Base-by-base conservation (phyloP, 2,888 invertebrate species). In the Cryptocephalus moraei region DNA sequence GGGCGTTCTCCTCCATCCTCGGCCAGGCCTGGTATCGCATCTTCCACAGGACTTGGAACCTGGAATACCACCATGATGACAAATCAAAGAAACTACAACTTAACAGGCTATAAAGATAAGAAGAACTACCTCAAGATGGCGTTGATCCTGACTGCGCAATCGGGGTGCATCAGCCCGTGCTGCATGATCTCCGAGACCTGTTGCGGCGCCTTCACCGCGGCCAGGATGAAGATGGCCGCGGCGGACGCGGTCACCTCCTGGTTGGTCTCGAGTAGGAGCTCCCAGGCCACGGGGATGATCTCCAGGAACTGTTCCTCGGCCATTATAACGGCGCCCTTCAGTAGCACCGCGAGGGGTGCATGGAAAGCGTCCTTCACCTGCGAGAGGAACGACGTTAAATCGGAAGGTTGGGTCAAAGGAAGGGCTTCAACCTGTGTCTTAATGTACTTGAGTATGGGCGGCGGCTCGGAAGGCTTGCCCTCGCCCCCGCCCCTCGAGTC, bases 21-120 rank as follows among this genome's bases (percentile, higher is more conserved):
- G 96, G 93, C 99, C 99, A 99, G 1, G 95, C 94, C 76, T 99
- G 99, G 67, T 92, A 95, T 1, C 99, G 80, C 56, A 92, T 83
- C 64, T 93, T 91, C 97, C 97, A 99, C 55, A 99, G 77, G 1
- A 91, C 87, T 78, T 94, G 89, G 71, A 93, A 95, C 51, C 90
- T 81, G n/a, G n/a, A n/a, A n/a, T n/a, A n/a, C n/a, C n/a, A n/a
- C n/a, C n/a, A n/a, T n/a, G n/a, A n/a, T n/a, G n/a, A n/a, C n/a
- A n/a, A n/a, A n/a, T n/a, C n/a, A n/a, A n/a, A n/a, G n/a, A n/a
- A n/a, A n/a, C n/a, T n/a, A n/a, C n/a, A n/a, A n/a, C n/a, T n/a
- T n/a, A n/a, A n/a, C n/a, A n/a, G n/a, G n/a, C n/a, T n/a, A n/a
- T n/a, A n/a, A n/a, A n/a, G n/a, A n/a, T n/a, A n/a, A n/a, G n/a